Evolutionary conservation across 2,888 invertebrate genomes (phyloP), one percentile per base, ranked within the genome.

Genomic region (Caenorhabditis becei): DNA sequence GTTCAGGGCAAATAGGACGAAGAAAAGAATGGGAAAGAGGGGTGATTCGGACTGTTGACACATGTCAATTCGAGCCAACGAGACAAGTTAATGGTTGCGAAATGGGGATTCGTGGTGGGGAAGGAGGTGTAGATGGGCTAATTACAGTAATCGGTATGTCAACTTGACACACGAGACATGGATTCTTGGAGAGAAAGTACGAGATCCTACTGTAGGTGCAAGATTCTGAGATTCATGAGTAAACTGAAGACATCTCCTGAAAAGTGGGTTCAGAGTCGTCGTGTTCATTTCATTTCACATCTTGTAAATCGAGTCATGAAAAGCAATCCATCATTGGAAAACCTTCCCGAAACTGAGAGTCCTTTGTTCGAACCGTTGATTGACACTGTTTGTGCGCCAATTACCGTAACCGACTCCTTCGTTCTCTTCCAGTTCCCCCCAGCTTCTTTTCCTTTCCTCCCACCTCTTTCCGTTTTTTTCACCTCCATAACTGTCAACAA

Each of bases 81-180:
- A 28, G 75, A 75, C 75, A 32, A 61, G 72, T 72, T 72, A 72
- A 72, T 72, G 72, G 62, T 32, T 41, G 58, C 47, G 49, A 63
- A 69, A 61, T 70, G 56, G 41, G 24, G 54, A 23, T 2, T 41
- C 41, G 41, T 32, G n/a, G 24, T n/a, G 23, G 23, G 3, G 58
- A 35, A 35, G 72, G 58, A 65, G 16, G 24, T 16, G 53, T 32
- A 20, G 69, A 69, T 59, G n/a, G 62, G 56, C 32, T 75, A 75
- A 75, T 58, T 66, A 75, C 75, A 66, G 75, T 66, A 66, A 61
- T 66, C 75, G 66, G 49, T 51, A 67, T 53, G 66, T 67, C 75
- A 75, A 66, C 16, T 44, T 66, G 75, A 66, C 74, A 65, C 23
- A 37, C 26, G 35, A 10, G 18, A 35, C 44, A 26, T 26, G 8